phyloP scores from a whole-genome alignment of 2,888 invertebrate genomes.

The Belgica antarctica region DNA sequence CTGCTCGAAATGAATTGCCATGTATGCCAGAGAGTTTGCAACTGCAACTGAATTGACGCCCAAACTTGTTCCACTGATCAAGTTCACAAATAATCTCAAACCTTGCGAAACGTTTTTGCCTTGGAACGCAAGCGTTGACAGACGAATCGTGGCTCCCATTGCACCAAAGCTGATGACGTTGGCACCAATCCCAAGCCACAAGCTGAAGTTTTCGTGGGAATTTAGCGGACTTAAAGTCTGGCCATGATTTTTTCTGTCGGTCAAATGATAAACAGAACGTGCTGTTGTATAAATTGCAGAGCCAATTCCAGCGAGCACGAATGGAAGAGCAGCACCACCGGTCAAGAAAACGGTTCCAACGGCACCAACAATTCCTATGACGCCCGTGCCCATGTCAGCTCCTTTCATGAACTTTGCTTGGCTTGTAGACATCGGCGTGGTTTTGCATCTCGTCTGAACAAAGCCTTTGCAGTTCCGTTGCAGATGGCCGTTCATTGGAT shows the following conservation, averaged over 20 bases:
- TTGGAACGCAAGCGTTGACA: constrained; percentile 37
- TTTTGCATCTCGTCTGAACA: constrained; percentile 36
- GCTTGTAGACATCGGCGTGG: constrained; percentile 16
- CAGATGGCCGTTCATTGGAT: constrained; percentile 37
- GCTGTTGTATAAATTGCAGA: constrained; percentile 35
- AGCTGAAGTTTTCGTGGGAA: constrained; percentile 32
- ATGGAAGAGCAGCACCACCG: constrained; percentile 33
- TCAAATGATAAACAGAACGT: constrained; percentile 34
- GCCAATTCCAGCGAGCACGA: constrained; percentile 37
- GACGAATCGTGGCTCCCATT: constrained; percentile 38
- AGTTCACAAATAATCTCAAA: constrained; percentile 26
- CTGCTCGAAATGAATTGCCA: constrained; percentile 38
- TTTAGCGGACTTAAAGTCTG: constrained; percentile 34
- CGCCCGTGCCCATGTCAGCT: constrained; percentile 30
- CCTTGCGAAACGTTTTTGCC: constrained; percentile 34
- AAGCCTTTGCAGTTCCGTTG: constrained; percentile 20
- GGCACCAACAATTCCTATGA: constrained; percentile 36
- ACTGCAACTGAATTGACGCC: constrained; percentile 40
- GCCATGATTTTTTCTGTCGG: constrained; percentile 17
- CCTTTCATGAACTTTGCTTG: constrained; percentile 32
- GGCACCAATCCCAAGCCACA: constrained; percentile 38
- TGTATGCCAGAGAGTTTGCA: constrained; percentile 39
- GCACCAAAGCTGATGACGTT: constrained; percentile 38
- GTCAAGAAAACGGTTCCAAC: constrained; percentile 28
- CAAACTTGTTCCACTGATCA: constrained; percentile 36